Percentiles rank a stretch among this genome's conserved stretches.
These are phyloP conservation scores for Protobothrops mucrosquamatus DNA, from an alignment of 2,113 vertebrate species.

Conservation along the genomic window DNA sequence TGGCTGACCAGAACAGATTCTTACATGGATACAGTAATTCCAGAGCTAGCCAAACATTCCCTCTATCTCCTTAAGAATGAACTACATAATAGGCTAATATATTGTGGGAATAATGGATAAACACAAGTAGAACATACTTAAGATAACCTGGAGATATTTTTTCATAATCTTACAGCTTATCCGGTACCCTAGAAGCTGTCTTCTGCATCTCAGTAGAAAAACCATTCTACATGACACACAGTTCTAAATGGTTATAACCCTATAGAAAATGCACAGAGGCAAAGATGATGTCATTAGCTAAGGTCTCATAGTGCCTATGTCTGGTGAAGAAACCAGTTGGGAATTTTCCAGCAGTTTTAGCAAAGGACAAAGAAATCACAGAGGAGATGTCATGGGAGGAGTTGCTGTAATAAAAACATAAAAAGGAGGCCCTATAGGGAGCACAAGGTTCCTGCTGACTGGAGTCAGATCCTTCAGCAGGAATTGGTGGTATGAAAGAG, in stretches of 20 bases:
- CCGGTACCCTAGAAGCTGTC: background rate
- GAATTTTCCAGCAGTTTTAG: conserved; percentile 16
- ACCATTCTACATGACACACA: background rate
- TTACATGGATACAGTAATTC: background rate
- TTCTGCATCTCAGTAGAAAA: background rate
- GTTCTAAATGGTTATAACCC: background rate
- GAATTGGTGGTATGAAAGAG: background rate
- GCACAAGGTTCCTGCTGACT: background rate
- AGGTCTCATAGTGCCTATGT: background rate
- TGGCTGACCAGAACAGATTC: background rate
- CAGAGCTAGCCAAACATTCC: background rate
- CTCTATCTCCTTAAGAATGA: background rate
- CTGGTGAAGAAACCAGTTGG: background rate
- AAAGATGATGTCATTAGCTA: background rate
- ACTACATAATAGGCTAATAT: background rate
- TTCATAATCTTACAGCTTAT: background rate
- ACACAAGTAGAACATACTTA: background rate
- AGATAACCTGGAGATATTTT: background rate
- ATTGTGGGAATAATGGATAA: background rate
- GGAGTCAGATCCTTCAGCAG: background rate
- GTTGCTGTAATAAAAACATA: conserved; percentile 14
- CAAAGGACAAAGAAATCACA: conserved; percentile 6
- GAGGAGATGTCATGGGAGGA: conserved; percentile 2
- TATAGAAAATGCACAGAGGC: background rate
- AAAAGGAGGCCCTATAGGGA: background rate